Evolutionary conservation across 2,113 vertebrate genomes (phyloP), one percentile per base, ranked within the genome.

Genomic region (Nerophis lumbriciformis): DNA sequence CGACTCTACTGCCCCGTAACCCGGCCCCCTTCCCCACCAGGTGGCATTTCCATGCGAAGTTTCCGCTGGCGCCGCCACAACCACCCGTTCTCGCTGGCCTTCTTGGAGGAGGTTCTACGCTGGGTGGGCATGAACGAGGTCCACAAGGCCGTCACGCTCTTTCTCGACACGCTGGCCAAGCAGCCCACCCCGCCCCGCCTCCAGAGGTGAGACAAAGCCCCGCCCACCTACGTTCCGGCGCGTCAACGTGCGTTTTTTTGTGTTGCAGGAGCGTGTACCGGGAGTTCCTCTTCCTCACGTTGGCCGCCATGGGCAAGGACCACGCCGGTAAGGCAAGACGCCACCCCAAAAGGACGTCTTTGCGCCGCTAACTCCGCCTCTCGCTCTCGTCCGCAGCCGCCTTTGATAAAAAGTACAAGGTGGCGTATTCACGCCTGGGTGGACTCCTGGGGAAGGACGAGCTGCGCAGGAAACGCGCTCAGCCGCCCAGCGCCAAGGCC

Each of bases 251-350:
- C 35, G 19, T 9, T 9, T 60, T 8, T 55, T 14, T 3, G 16
- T 54, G 36, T 62, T 59, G 28, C 74, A 97, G 95, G 90, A 93
- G 95, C 66, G 77, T 97, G 80, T 97, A 97, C 82, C 87, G 93
- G 56, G 95, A 97, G 87, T 89, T 96, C 70, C 88, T 96, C 19
- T 96, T 97, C 84, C 90, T 97, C 65, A 94, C 91, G 0, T 68
- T 97, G 88, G 95, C 94, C n/a, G 95, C 93, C 0, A 89, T 95
- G 88, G 94, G 94, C 63, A 93, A 93, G 85, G 94, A 97, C 54
- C 92, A 93, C 5, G 82, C 93, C 9, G 92, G 94, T 83, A 88
- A 85, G 61, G 11, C 21, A 3, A 9, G 12, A 8, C 36, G 35
- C 8, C 8, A 6, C 7, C 10, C 1, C 14, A 39, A 37, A 28